Evolutionary conservation across 2,888 invertebrate species (phyloP), one percentile per base, ranked within the genome.

Genomic region (Mylabris sibirica): DNA sequence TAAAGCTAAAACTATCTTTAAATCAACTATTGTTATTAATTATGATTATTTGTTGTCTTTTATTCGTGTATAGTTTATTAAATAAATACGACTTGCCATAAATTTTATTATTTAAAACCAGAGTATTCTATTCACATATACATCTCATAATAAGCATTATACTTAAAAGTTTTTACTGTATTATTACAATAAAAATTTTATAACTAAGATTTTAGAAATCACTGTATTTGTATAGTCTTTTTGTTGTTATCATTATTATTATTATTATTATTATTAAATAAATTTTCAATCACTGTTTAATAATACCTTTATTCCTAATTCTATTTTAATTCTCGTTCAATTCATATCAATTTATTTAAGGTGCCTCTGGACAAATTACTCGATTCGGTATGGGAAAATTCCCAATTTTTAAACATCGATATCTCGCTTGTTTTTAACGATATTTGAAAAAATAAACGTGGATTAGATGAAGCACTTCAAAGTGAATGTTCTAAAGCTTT

Each of bases 171-270:
- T 65, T 68, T 68, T 63, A 64, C 62, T 65, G 67, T 68, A 63
- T 69, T 61, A 41, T 63, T 71, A 69, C 64, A 71, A 68, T 70
- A 66, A 72, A 74, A 73, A 73, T 66, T 69, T 73, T 69, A 72
- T 70, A 72, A 71, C 72, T 69, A 72, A 71, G 65, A 62, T 62
- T 68, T 71, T 66, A 68, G 74, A 75, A 73, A 77, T 79, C 76
- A 77, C 78, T 77, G 74, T 77, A 65, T 74, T 74, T 74, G 76
- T n/a, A n/a, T n/a, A 79, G 78, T 79, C 78, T 79, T 79, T 68
- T 76, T 74, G 76, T 76, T 79, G 77, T 75, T 77, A n/a, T n/a
- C n/a, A n/a, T n/a, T n/a, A n/a, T n/a, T 75, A 60, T 67, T 64
- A 75, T 72, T 75, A 30, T 30, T 8, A 30, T 6, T 30, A 30